Conservation (phyloP, 2,797 vertebrate species). For the Lateolabrax maculatus region DNA sequence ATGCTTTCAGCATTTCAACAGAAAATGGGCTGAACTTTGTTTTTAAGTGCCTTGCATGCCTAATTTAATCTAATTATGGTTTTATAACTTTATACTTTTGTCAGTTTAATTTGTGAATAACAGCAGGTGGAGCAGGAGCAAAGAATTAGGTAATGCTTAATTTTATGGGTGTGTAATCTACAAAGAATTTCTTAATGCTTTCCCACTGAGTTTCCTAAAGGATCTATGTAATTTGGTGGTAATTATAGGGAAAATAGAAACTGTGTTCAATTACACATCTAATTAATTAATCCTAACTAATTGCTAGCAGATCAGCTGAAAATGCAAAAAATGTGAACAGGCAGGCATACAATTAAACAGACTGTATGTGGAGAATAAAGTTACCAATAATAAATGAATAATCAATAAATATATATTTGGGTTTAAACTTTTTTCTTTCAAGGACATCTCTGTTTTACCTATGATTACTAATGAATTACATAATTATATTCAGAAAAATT, state of each 20-base stretch:
- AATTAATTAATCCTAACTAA: not conserved
- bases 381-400: not conserved
- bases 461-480: slow-evolving; percentile 2
- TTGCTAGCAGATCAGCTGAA: no score
- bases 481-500: not conserved
- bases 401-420: not conserved
- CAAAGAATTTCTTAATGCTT: not conserved
- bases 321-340: slow-evolving; percentile 4
- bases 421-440: not conserved
- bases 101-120: not conserved
- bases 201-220: not conserved
- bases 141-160: not conserved
- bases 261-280: not conserved
- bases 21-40: not conserved
- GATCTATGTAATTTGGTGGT: not conserved
- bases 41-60: not conserved
- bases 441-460: not conserved
- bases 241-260: not conserved
- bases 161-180: not conserved
- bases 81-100: not conserved
- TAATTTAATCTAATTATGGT: not conserved
- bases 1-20: not conserved
- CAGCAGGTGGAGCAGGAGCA: not conserved
- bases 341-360: not conserved
- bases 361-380: not conserved